A percentile compares a stretch with the other conserved stretches of the same genome.
phyloP scores from a whole-genome alignment of 2,888 invertebrate species.

The Serrognathus titanus region DNA sequence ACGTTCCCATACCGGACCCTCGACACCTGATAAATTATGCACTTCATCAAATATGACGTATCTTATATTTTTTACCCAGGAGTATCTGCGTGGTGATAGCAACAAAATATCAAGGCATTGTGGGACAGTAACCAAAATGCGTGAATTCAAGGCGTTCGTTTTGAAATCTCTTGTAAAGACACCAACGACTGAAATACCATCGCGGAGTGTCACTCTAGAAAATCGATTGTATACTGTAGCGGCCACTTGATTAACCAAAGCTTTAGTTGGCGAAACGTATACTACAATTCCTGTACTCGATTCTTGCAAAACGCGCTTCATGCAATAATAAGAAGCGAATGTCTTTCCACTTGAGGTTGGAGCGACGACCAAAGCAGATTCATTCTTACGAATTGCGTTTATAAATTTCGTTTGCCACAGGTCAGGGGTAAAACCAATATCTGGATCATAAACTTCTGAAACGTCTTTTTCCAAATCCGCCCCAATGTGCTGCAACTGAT shows the following conservation, averaged over 20 bases:
- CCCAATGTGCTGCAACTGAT: constrained; percentile 26
- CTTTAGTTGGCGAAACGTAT: constrained; percentile 44
- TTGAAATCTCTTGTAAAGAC: constrained; percentile 28
- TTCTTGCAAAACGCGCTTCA: constrained; percentile 40
- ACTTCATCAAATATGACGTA: constrained; percentile 32
- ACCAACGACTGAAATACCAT: constrained; percentile 25
- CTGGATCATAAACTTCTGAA: constrained; percentile 14
- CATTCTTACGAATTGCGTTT: constrained; percentile 39
- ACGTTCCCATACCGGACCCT: constrained; percentile 26
- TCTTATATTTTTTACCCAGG: constrained; percentile 21
- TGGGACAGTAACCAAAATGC: constrained; percentile 30
- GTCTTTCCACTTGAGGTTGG: constrained; percentile 47
- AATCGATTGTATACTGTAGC: constrained; percentile 28
- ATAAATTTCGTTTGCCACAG: constrained; percentile 42
- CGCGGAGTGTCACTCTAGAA: constrained; percentile 22
- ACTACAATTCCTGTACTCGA: constrained; percentile 42
- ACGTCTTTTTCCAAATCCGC: constrained; percentile 20
- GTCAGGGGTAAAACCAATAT: constrained; percentile 38
- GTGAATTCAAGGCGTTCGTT: constrained; percentile 21
- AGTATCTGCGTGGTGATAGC: constrained; percentile 23
- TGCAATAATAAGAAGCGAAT: constrained; percentile 45
- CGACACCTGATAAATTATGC: constrained; percentile 26
- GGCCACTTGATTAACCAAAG: constrained; percentile 30
- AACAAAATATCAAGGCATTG: constrained; percentile 29
- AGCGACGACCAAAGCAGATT: constrained; percentile 44